A percentile compares a stretch with the other conserved stretches of the same genome.
Evolutionary conservation across 2,797 vertebrate species (phyloP).

Genomic region (Sorex maritimensis): DNA sequence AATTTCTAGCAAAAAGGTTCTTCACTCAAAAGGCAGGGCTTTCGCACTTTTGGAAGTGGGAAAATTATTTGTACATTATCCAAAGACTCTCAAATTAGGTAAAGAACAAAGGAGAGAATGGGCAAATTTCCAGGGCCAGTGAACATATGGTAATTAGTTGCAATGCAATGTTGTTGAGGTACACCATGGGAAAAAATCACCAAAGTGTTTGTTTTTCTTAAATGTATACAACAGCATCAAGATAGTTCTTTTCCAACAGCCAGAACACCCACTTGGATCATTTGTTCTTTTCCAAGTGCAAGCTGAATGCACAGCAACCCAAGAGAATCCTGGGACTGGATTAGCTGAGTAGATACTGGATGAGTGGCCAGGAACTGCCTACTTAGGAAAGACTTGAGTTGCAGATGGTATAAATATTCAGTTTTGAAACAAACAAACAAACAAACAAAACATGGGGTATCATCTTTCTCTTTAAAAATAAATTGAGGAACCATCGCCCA

Average conservation of each 20-base stretch:
- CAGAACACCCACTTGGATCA: neutral
- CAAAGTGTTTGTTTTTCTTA: neutral
- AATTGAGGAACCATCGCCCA: neutral
- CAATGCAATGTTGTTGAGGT: neutral
- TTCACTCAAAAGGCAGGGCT: neutral
- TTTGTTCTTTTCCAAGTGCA: neutral
- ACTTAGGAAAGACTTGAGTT: neutral
- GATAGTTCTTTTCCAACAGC: conserved; percentile 5
- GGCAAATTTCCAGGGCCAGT: neutral
- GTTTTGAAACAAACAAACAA: neutral
- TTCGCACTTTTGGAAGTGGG: neutral
- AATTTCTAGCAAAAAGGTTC: neutral
- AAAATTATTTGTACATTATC: neutral
- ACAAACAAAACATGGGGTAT: neutral
- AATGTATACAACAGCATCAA: neutral
- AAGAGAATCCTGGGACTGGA: neutral
- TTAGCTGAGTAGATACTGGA: neutral
- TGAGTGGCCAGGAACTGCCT: neutral
- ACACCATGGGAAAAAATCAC: neutral
- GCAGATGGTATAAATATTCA: neutral
- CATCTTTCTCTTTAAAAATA: neutral
- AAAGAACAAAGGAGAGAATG: too few species aligned
- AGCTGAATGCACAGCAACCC: neutral
- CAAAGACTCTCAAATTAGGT: too few species aligned
- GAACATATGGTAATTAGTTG: neutral